Evolutionary conservation across 2,797 vertebrate genomes (phyloP), one percentile per base, ranked within the genome.

Genomic region (Tokudaia tokunoshimensis): DNA sequence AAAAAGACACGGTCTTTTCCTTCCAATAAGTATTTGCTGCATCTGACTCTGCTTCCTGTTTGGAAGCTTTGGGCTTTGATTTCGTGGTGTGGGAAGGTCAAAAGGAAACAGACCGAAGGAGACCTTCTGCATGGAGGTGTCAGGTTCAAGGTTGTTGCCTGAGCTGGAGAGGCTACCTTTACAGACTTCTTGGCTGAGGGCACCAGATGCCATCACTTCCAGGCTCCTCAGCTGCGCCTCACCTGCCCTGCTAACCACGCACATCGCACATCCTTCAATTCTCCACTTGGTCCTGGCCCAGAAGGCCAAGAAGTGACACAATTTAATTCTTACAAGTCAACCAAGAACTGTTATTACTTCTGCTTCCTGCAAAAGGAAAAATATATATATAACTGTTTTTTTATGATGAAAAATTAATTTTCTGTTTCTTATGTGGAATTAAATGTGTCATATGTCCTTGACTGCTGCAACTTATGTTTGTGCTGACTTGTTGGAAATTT

Each of bases 401-500:
- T 84, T 15, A 85, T 61, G 52, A 47, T 86, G n/a, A 44, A 37
- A 47, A 47, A 91, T 91, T 65, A 88, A 89, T 65, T 83, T 91
- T 12, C n/a, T 88, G 15, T 50, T 76, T 82, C n/a, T 61, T 52
- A 55, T 89, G 67, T 24, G 83, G 12, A 87, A 95, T 94, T 97
- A 95, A 95, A 83, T 14, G 47, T 72, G 52, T 79, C 55, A 37
- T 34, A 47, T 75, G 31, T 92, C 29, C 63, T 81, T 84, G 47
- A 83, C 4, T 87, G 50, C 41, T 84, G 7, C 29, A 83, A 20
- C 83, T 93, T 96, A 93, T 95, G 57, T 91, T 81, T 79, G 19
- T 83, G 76, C 95, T 90, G n/a, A 92, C 86, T 82, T 94, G 10
- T 84, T 94, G 87, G 70, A 86, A 79, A 75, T 92, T 94, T 95